phyloP scores from a whole-genome alignment of 2,797 vertebrate species.

The Apogon hyalosoma region DNA sequence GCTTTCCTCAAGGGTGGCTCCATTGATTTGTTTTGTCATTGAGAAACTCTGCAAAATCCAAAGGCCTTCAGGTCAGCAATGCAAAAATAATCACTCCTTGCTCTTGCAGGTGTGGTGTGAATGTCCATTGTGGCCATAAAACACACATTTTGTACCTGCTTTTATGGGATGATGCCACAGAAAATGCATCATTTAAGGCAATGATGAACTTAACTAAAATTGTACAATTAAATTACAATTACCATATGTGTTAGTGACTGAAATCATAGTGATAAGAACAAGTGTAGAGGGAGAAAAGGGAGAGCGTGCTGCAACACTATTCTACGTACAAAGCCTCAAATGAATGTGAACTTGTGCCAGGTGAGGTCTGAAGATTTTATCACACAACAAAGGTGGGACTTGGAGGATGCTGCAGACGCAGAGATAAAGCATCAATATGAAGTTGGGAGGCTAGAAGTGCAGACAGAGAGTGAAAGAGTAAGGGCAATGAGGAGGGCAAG shows the following conservation, averaged over 20 bases:
- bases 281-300: neutral
- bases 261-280: conserved; percentile 2
- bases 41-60: conserved; percentile 44
- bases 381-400: conserved; percentile 41
- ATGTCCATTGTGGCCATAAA: neutral
- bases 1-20: conserved; percentile 41
- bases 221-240: neutral
- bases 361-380: conserved; percentile 34
- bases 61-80: conserved; percentile 32
- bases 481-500: conserved; percentile 38
- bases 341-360: conserved; percentile 18
- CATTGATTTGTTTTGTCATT: conserved; percentile 64
- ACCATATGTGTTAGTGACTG: neutral
- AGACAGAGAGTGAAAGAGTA: conserved; percentile 25
- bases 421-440: conserved; percentile 44
- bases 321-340: conserved; percentile 14
- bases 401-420: conserved; percentile 34
- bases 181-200: neutral
- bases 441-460: conserved; percentile 43
- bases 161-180: neutral
- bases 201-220: conserved; percentile 7
- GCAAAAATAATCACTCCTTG: conserved; percentile 19
- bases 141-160: neutral
- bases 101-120: neutral
- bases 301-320: neutral